Percentiles rank a stretch among this genome's conserved stretches.
These are phyloP conservation scores for Cheumatopsyche charites DNA, from an alignment of 1,140 invertebrate genomes.

Conservation along the genomic window DNA sequence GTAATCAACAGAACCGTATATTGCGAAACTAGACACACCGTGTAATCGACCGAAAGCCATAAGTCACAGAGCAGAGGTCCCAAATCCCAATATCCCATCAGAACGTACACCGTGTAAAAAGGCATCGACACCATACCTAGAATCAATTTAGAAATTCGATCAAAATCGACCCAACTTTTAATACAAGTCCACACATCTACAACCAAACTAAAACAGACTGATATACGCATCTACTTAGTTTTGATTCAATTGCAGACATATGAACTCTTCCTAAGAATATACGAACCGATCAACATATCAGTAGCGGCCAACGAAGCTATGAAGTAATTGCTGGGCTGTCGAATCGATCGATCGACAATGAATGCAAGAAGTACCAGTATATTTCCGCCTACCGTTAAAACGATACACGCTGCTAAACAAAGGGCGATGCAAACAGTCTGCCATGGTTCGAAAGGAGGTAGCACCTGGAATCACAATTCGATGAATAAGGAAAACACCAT, in stretches of 20 bases:
- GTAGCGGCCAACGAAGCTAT: constrained; percentile 98
- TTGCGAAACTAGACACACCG: constrained; percentile 97
- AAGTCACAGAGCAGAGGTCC: constrained; percentile 96
- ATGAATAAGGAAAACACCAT: not conserved
- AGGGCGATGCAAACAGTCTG: constrained; percentile 91
- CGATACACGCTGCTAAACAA: constrained; percentile 84
- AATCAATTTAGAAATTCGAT: constrained; percentile 48
- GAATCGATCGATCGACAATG: constrained; percentile 94
- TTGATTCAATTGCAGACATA: not conserved
- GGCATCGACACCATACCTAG: constrained; percentile 92
- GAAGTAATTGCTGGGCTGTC: constrained; percentile 99
- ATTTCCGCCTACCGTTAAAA: constrained; percentile 94
- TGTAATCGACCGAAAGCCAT: constrained; percentile 99
- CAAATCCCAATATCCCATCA: constrained; percentile 96
- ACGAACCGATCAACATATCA: constrained; percentile 94
- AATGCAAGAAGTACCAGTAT: constrained; percentile 96
- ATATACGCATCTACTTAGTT: too few species aligned
- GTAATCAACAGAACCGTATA: constrained; percentile 99
- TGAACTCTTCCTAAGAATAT: not conserved
- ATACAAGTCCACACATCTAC: too few species aligned
- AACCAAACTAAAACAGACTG: too few species aligned
- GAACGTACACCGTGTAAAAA: constrained; percentile 94
- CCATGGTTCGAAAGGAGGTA: constrained; percentile 89
- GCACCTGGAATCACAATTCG: constrained; percentile 64
- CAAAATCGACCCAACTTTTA: too few species aligned